Base-by-base conservation (phyloP, 1,140 invertebrate genomes). In the Chlorops oryzae region DNA sequence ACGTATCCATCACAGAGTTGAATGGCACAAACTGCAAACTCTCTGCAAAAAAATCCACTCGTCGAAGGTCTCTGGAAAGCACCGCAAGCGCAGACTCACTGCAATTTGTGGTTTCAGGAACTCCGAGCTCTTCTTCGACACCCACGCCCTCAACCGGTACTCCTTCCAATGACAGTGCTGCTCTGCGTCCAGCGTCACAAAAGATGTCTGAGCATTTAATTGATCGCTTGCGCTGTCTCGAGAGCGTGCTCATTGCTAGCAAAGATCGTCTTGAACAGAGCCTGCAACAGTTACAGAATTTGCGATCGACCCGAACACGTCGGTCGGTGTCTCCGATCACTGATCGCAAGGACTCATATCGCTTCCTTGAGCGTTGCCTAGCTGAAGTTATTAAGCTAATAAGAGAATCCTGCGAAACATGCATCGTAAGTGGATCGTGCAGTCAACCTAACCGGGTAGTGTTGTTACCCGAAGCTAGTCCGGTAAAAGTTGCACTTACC, bases 11-110 rank as follows among this genome's bases (percentile, higher is more conserved):
- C 7, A 23, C 37, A 13, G 22, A 47, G 13, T 23, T 47, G 45
- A 24, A 47, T 3, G 18, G 21, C 6, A 46, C 40, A 22, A 41
- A 40, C 28, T 39, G 25, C 23, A 45, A 25, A 20, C 23, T 37
- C 7, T 18, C 34, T 18, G 28, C 38, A 35, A 32, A 51, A 54
- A 23, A 55, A 59, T 28, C 58, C 63, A 38, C 56, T 70, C n/a
- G 61, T 7, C 39, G 55, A 27, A 17, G 54, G 27, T 57, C 49
- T 13, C 38, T 55, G 9, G 86, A 52, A 87, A 88, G 62, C 86
- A 84, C 88, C 27, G 86, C 88, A 57, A 86, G 85, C 59, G 85
- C 82, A 3, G 86, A 89, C 64, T 83, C 86, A 3, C 83, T 88
- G 80, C 87, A 86, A 71, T 79, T 87, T 52, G 65, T 88, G 37